Evolutionary conservation across 2,113 vertebrate genomes (phyloP), one percentile per base, ranked within the genome.

Genomic region (Pachycephala philippinensis): DNA sequence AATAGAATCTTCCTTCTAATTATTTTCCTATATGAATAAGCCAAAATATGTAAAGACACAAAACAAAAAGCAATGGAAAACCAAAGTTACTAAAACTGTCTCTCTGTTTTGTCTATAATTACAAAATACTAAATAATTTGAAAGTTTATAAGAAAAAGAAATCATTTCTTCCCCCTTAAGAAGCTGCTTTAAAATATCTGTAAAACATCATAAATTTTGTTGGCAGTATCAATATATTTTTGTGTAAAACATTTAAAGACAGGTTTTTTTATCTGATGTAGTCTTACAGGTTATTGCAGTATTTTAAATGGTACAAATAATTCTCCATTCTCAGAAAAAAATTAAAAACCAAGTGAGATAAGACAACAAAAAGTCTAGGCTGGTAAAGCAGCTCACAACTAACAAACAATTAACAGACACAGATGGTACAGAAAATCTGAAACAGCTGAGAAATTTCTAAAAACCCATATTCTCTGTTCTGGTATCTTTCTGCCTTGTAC

Each of bases 11-110:
- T 53, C 3, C 15, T 28, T n/a, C 3, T 64, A 35, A 45, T 40
- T 78, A 33, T 68, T 79, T 72, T 1, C 7, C 2, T 27, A 6
- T 45, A 9, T 20, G 11, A 77, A 53, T 53, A 9, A 68, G 31
- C 4, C 20, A 68, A 86, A 53, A 17, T 4, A 12, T 0, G 0
- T 39, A 13, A 10, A 52, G 1, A n/a, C 18, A 11, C 2, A n/a
- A 42, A 64, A 7, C 2, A 40, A 37, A 64, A 53, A 69, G 6
- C 4, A 69, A 33, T 8, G 11, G 18, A 63, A 78, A 78, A 18
- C 0, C 2, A 50, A 23, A 53, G 7, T 24, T 40, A 57, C 4
- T 39, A 31, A 60, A 89, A n/a, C 27, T 44, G 7, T 69, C 11
- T 49, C 18, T 40, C 3, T 39, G 3, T 63, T 40, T 52, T 27